Conservation (phyloP, 2,888 invertebrate species). For the Deilephila porcellus region DNA sequence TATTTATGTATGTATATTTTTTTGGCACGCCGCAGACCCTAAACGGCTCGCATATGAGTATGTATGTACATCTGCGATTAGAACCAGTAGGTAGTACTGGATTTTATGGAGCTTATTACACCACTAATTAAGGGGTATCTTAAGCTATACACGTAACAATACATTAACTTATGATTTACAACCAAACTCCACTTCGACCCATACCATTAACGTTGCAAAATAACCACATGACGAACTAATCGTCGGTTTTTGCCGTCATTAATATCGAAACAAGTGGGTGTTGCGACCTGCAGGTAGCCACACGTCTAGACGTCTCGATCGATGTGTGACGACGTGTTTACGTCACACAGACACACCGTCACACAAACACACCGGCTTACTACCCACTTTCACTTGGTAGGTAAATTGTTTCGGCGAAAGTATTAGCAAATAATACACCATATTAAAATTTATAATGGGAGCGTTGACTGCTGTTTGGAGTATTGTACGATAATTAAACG, state of each 20-base stretch:
- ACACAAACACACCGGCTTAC: too few relatives aligned
- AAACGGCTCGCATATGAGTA: too few relatives aligned
- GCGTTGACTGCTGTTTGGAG: conserved; percentile 4
- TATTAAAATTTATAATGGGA: conserved; percentile 4
- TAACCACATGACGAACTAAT: not conserved
- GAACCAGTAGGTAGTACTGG: too few relatives aligned
- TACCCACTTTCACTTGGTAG: conserved; percentile 34
- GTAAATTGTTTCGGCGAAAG: conserved; percentile 34
- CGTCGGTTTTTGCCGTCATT: conserved; percentile 19
- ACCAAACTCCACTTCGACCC: not conserved
- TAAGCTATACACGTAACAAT: too few relatives aligned
- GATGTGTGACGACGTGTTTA: conserved; percentile 35
- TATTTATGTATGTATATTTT: too few relatives aligned
- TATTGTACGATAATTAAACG: too few relatives aligned
- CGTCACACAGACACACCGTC: conserved; percentile 34
- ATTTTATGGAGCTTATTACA: too few relatives aligned
- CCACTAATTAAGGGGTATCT: too few relatives aligned
- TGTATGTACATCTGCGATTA: too few relatives aligned
- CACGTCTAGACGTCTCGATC: conserved; percentile 39
- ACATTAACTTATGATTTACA: not conserved
- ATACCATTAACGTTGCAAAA: not conserved
- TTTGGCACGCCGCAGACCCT: too few relatives aligned
- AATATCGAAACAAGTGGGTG: conserved; percentile 19
- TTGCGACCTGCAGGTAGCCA: conserved; percentile 14
- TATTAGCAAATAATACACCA: conserved; percentile 24